phyloP scores from a whole-genome alignment of 2,113 vertebrate species.

The Microcebus tavaratra region DNA sequence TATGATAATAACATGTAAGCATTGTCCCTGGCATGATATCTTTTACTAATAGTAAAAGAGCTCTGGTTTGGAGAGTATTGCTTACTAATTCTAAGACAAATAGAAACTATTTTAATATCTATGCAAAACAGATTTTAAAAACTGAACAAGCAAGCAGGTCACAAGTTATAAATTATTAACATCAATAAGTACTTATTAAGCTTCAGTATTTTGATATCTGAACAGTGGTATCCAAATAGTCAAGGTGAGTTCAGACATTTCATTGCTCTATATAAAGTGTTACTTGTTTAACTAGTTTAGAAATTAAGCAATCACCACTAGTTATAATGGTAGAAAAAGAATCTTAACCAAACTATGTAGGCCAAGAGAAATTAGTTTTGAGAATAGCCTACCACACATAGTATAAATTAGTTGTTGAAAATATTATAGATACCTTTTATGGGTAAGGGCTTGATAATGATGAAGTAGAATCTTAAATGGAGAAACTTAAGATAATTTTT shows the following conservation, averaged over 20 bases:
- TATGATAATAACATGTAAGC: background rate
- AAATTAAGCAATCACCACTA: background rate
- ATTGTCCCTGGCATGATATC: background rate
- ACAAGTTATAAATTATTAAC: background rate
- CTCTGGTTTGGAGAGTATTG: background rate
- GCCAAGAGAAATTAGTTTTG: conserved; percentile 26
- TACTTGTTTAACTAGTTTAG: conserved; percentile 11
- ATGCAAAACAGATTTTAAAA: conserved; percentile 8
- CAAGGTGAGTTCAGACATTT: background rate
- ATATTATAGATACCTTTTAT: background rate
- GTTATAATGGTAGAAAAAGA: background rate
- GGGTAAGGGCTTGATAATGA: background rate
- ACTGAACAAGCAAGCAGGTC: background rate
- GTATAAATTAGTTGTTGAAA: conserved; percentile 26
- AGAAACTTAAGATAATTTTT: conserved; percentile 13
- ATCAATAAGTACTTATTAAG: background rate
- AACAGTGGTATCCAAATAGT: background rate
- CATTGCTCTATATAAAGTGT: background rate
- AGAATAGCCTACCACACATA: background rate
- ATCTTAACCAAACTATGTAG: background rate
- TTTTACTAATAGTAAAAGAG: background rate
- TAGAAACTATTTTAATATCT: background rate
- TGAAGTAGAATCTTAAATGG: conserved; percentile 15
- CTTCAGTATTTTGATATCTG: background rate
- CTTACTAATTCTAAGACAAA: conserved; percentile 1